A percentile compares a stretch with the other conserved stretches of the same genome.
phyloP scores from a whole-genome alignment of 2,888 invertebrate species.

The Eupithecia vulgata region DNA sequence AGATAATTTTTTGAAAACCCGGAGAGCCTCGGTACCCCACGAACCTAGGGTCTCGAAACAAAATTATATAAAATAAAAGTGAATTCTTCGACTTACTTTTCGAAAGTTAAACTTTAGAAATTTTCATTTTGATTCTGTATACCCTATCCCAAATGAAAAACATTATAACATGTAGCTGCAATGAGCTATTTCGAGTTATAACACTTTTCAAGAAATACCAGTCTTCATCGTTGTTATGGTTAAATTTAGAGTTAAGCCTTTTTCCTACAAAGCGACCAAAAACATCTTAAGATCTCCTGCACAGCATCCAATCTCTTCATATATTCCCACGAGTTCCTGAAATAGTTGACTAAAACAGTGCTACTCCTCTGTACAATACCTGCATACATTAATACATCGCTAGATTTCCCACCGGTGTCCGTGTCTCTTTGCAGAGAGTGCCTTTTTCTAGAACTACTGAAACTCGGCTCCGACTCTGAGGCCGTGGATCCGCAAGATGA shows the following conservation, averaged over 20 bases:
- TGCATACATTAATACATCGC: constrained; percentile 33
- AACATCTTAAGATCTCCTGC: not conserved
- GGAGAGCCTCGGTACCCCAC: too few species aligned
- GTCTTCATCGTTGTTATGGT: not conserved
- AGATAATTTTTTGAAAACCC: too few species aligned
- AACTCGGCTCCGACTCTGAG: not conserved
- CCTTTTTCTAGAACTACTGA: constrained; percentile 12
- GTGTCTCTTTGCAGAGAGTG: constrained; percentile 14
- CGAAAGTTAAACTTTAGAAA: too few species aligned
- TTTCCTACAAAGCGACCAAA: not conserved
- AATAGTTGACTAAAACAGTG: constrained; percentile 16
- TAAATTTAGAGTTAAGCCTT: not conserved
- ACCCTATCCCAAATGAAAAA: too few species aligned
- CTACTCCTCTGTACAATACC: constrained; percentile 20
- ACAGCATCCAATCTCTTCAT: not conserved
- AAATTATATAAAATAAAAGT: too few species aligned
- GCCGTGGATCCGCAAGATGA: not conserved
- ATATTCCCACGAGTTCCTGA: constrained; percentile 8
- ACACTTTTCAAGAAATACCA: not conserved
- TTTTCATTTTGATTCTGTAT: too few species aligned
- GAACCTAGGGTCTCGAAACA: too few species aligned
- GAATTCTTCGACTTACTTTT: too few species aligned
- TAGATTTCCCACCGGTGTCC: constrained; percentile 35
- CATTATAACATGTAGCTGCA: too few species aligned
- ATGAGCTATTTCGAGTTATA: too few species aligned